Percentiles rank a stretch among this genome's conserved stretches.
Evolutionary conservation across 2,888 invertebrate genomes (phyloP).

Genomic region (Anticlea derivata): DNA sequence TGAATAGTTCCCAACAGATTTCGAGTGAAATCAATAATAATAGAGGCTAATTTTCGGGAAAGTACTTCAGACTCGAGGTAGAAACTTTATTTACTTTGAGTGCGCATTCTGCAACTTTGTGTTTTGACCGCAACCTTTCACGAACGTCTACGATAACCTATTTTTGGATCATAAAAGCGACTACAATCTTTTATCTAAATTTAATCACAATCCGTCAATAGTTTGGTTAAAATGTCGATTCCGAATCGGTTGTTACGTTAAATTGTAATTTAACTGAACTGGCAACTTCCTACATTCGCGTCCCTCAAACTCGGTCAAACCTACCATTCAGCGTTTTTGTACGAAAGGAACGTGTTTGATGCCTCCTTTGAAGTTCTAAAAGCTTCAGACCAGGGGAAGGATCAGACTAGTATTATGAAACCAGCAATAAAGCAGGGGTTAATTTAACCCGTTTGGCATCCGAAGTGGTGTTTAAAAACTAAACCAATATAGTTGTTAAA

Average conservation of each 20-base stretch:
- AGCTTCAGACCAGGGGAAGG: constrained; percentile 26
- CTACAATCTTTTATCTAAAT: not conserved
- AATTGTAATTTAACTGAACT: too few relatives aligned
- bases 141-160: not conserved
- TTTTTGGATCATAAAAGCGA: constrained; percentile 1
- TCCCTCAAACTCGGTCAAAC: constrained; percentile 30
- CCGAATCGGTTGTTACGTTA: too few relatives aligned
- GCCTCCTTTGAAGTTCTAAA: constrained; percentile 33
- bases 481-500: constrained; percentile 77
- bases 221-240: constrained; percentile 1
- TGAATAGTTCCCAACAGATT: constrained; percentile 26
- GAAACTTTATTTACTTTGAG: constrained; percentile 3
- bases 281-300: constrained; percentile 8
- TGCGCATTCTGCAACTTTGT: not conserved
- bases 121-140: not conserved
- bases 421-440: constrained; percentile 62
- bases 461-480: constrained; percentile 68
- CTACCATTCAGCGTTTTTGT: constrained; percentile 19
- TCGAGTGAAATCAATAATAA: constrained; percentile 12
- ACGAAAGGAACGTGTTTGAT: constrained; percentile 25
- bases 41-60: constrained; percentile 17
- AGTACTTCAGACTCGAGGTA: constrained; percentile 11
- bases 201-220: not conserved
- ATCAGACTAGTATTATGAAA: constrained; percentile 27
- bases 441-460: constrained; percentile 63